Evolutionary conservation across 2,797 vertebrate genomes (phyloP).

Genomic region (Spheniscus humboldti): DNA sequence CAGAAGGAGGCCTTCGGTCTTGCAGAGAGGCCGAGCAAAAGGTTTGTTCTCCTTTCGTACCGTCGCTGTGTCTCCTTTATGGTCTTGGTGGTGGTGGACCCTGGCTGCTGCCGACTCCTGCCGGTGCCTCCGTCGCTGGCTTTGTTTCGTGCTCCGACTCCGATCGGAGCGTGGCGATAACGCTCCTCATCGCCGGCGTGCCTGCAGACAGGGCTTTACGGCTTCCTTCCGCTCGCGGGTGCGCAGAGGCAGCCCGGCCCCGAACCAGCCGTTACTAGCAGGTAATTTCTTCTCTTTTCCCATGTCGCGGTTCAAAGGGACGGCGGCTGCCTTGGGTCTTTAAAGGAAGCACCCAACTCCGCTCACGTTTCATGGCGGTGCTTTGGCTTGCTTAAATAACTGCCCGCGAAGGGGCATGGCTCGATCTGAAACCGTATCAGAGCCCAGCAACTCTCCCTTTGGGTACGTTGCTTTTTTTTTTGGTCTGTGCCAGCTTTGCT

Average conservation of each 20-base stretch:
- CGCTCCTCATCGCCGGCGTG: not conserved
- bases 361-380: fast-evolving
- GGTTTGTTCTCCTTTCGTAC: not conserved
- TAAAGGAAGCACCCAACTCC: not conserved
- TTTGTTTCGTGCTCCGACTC: not conserved
- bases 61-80: not conserved
- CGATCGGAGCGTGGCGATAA: not conserved
- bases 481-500: not conserved
- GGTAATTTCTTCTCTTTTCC: not conserved
- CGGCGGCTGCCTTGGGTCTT: not conserved
- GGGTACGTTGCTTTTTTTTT: not conserved
- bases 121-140: not conserved
- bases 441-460: not conserved
- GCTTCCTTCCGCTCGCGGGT: not conserved
- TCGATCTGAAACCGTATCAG: not conserved
- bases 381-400: not conserved
- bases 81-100: not conserved
- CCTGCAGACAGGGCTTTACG: not conserved
- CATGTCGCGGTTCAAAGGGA: not conserved
- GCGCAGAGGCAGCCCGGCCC: not conserved
- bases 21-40: not conserved
- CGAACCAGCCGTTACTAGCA: not conserved
- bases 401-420: not conserved
- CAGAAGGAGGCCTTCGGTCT: not conserved
- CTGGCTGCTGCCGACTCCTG: not conserved